Percentiles rank a stretch among this genome's conserved stretches.
phyloP scores from a whole-genome alignment of 1,140 invertebrate species.

The Meloidogyne chitwoodi region DNA sequence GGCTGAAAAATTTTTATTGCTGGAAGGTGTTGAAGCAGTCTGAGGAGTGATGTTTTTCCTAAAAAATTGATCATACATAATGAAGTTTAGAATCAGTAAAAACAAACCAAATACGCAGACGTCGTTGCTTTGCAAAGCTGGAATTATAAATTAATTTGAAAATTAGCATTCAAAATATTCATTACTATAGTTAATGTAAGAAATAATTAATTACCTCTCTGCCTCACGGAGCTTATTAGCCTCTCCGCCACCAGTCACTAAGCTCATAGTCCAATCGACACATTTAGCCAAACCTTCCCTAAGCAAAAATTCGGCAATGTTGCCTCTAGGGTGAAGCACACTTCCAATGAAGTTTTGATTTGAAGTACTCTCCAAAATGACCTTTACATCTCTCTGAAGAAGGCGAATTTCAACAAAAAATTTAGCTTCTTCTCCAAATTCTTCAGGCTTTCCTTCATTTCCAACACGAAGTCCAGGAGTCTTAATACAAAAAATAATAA shows the following conservation, averaged over 20 bases:
- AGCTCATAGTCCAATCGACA: conserved; percentile 83
- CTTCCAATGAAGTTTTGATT: conserved; percentile 85
- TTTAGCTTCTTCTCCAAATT: conserved; percentile 75
- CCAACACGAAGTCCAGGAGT: conserved; percentile 69
- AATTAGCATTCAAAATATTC: neutral
- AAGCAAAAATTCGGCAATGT: conserved; percentile 87
- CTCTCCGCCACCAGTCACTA: conserved; percentile 76
- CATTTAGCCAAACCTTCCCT: conserved; percentile 87
- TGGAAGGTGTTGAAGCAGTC: conserved; percentile 10
- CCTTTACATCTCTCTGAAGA: conserved; percentile 85
- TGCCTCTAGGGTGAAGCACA: conserved; percentile 85
- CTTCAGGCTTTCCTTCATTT: conserved; percentile 68
- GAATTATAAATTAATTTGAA: neutral
- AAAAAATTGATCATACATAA: neutral
- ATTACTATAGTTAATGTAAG: neutral
- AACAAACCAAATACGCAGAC: conserved; percentile 81
- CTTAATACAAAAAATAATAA: conserved; percentile 13
- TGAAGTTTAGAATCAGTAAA: conserved; percentile 61
- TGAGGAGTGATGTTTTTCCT: neutral
- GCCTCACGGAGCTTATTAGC: conserved; percentile 78
- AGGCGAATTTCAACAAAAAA: conserved; percentile 85
- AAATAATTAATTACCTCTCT: conserved; percentile 66
- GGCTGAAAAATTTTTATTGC: conserved; percentile 35
- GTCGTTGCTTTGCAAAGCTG: conserved; percentile 77
- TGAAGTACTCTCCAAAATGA: conserved; percentile 82